Evolutionary conservation across 2,113 vertebrate genomes (phyloP), one percentile per base, ranked within the genome.

Genomic region (Gymnocephalus cernua): DNA sequence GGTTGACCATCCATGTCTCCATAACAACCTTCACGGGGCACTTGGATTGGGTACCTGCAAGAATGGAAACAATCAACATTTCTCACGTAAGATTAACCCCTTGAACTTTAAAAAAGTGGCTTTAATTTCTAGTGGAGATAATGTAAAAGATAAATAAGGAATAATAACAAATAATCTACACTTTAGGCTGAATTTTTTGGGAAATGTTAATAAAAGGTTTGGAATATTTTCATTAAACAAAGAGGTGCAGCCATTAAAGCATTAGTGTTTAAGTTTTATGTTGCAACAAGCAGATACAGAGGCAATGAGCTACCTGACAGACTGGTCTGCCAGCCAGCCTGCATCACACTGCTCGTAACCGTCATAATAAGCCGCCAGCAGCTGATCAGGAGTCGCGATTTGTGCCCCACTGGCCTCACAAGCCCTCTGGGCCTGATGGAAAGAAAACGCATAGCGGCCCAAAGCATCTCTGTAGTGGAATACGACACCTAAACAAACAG

Each of bases 261-360:
- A 23, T 21, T 6, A 54, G 15, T 48, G 48, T 4, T 58, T 27
- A 21, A 19, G 21, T 45, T 27, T 29, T 27, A 47, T n/a, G 41
- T 21, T 45, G 16, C 6, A 63, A 41, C 5, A 44, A 25, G 23
- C 32, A 41, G 7, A 57, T 21, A 47, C 9, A 58, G n/a, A 54
- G 19, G 1, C 45, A 53, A 41, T 27, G 6, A 74, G 45, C 14
- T 87, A 99, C 98, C 98, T 97, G 87, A 99, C 97, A 0, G 97
- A 97, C 89, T 97, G 97, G 91, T 99, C 98, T 0, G 97, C 93
- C n/a, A 99, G 95, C 98, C 98, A 99, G 82, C 98, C 98, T 0
- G 97, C 98, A 0, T 99, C 97, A 9, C 98, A 99, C 89, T 98
- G 97, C 84, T 99, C 98, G 0, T 97, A 98, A 72, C 97, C 97